Evolutionary conservation across 2,888 invertebrate genomes (phyloP).

Genomic region (Smittia aterrima): DNA sequence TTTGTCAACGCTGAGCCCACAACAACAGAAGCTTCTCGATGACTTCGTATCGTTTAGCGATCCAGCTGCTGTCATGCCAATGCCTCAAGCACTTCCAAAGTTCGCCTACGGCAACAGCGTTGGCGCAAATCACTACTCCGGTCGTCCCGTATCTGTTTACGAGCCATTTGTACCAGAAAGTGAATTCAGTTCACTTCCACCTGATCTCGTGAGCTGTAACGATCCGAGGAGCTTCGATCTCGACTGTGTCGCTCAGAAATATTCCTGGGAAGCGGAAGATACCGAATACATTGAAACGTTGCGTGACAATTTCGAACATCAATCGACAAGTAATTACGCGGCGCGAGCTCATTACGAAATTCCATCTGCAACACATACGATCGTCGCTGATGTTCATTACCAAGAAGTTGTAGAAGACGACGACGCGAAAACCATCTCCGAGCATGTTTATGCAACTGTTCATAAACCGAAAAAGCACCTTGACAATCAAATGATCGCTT

Average conservation of each 20-base stretch:
- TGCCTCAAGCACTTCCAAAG: background rate
- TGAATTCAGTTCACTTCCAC: slow-evolving; percentile 37
- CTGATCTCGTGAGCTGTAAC: slow-evolving; percentile 32
- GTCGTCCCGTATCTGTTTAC: slow-evolving; percentile 35
- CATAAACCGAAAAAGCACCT: slow-evolving; percentile 30
- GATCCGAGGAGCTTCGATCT: background rate
- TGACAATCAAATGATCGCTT: slow-evolving; percentile 43
- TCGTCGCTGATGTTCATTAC: slow-evolving; percentile 39
- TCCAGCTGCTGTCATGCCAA: background rate
- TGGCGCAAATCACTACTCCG: slow-evolving; percentile 32
- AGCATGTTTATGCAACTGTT: slow-evolving; percentile 19
- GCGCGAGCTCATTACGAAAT: slow-evolving; percentile 12
- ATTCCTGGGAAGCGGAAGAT: slow-evolving; percentile 44
- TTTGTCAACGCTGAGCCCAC: slow-evolving; percentile 29
- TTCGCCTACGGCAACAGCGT: slow-evolving; percentile 38
- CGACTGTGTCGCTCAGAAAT: background rate
- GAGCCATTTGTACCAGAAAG: slow-evolving; percentile 24
- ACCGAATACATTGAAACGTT: slow-evolving; percentile 50
- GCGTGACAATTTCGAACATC: slow-evolving; percentile 13
- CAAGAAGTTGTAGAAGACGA: background rate
- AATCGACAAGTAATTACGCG: background rate
- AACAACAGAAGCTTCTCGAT: background rate
- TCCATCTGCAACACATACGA: background rate
- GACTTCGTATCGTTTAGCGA: slow-evolving; percentile 37
- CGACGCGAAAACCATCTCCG: background rate